These are phyloP conservation scores for Malthinus flaveolus DNA, from an alignment of 2,888 invertebrate species.

Conservation along the genomic window DNA sequence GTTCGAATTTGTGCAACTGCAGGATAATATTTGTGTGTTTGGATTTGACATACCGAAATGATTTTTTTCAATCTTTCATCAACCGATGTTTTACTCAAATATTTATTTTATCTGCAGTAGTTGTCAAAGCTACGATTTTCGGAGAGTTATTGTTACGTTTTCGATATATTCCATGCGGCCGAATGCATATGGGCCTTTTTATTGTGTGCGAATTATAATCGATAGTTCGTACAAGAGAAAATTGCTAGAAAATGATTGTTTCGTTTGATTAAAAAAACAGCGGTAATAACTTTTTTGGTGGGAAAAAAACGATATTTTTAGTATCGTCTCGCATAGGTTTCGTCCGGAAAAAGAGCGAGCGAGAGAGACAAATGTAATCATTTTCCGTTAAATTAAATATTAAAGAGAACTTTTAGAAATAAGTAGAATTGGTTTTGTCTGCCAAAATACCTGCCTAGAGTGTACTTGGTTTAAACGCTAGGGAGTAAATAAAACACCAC, in stretches of 20 bases:
- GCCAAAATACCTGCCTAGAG: constrained; percentile 29
- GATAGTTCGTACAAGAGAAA: too few relatives aligned
- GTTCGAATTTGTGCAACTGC: constrained; percentile 38
- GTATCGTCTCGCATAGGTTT: too few relatives aligned
- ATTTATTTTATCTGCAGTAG: constrained; percentile 32
- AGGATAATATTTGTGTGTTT: constrained; percentile 44
- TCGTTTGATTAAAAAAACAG: too few relatives aligned
- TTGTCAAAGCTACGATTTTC: constrained; percentile 18
- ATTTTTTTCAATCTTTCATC: constrained; percentile 41
- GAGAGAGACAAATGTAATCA: constrained; percentile 21
- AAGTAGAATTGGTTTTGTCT: constrained; percentile 16
- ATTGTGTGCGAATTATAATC: too few relatives aligned
- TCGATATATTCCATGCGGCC: too few relatives aligned
- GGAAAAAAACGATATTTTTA: too few relatives aligned
- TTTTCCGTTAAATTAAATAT: constrained; percentile 27
- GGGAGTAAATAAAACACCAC: constrained; percentile 53
- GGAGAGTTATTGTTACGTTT: background rate
- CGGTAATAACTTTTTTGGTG: too few relatives aligned
- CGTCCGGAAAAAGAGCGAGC: too few relatives aligned
- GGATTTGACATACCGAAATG: constrained; percentile 45
- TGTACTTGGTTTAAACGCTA: constrained; percentile 32
- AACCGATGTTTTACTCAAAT: constrained; percentile 38
- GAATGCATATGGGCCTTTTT: too few relatives aligned
- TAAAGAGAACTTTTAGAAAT: constrained; percentile 14
- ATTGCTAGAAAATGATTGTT: too few relatives aligned